Evolutionary conservation across 2,113 vertebrate species (phyloP).

Genomic region (Paedocypris sp.): DNA sequence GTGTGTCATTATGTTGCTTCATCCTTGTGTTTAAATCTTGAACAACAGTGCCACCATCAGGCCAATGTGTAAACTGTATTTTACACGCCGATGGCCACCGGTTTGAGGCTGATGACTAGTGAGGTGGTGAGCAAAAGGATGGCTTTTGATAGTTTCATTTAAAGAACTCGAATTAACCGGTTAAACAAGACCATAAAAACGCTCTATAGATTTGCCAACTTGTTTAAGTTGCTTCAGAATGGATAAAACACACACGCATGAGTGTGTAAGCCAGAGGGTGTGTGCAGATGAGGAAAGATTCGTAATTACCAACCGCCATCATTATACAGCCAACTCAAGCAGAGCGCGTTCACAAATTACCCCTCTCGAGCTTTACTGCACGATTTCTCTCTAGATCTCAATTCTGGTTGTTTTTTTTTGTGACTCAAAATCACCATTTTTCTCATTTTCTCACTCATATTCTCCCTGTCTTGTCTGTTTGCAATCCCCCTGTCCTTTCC

Average conservation of each 20-base stretch:
- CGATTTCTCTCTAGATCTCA: neutral
- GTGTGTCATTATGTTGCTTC: neutral
- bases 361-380: neutral
- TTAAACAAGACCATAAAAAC: too few species aligned
- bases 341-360: conserved; percentile 9
- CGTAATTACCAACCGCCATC: conserved; percentile 21
- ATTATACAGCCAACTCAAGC: conserved; percentile 21
- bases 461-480: neutral
- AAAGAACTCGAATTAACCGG: too few species aligned
- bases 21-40: neutral
- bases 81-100: too few species aligned
- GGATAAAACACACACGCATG: neutral
- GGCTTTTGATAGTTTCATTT: neutral
- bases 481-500: neutral
- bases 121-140: too few species aligned
- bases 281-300: neutral
- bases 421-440: neutral
- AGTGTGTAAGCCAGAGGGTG: neutral
- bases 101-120: too few species aligned
- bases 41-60: conserved; percentile 40
- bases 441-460: neutral
- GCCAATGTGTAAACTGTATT: too few species aligned
- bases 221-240: neutral
- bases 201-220: neutral
- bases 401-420: neutral